Evolutionary conservation across 2,888 invertebrate genomes (phyloP).

Genomic region (Scaeva pyrastri): DNA sequence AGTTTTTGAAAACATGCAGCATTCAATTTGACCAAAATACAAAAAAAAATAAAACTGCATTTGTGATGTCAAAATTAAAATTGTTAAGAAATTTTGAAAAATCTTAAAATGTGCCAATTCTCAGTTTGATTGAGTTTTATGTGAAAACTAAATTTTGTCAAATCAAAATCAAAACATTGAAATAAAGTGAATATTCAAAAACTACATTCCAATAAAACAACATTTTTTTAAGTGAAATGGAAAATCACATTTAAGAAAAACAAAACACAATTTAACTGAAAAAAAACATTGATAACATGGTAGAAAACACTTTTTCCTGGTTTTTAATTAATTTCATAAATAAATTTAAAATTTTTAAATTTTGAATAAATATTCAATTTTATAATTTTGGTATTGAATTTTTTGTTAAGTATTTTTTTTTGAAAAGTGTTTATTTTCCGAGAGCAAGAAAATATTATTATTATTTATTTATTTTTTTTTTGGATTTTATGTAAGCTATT

Average conservation of each 20-base stretch:
- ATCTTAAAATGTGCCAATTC: constrained; percentile 49
- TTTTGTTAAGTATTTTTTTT: neutral
- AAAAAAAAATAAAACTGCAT: constrained; percentile 5
- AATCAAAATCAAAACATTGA: neutral
- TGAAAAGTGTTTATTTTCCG: constrained; percentile 61
- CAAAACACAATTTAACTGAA: constrained; percentile 4
- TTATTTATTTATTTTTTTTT: neutral
- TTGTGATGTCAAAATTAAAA: constrained; percentile 2
- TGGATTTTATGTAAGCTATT: constrained; percentile 42
- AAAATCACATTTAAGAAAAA: constrained; percentile 49
- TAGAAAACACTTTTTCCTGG: constrained; percentile 60
- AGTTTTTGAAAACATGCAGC: constrained; percentile 57
- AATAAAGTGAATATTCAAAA: neutral
- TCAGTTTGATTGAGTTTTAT: constrained; percentile 53
- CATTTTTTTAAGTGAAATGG: constrained; percentile 43
- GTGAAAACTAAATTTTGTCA: constrained; percentile 19
- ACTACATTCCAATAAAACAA: neutral
- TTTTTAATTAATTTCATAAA: constrained; percentile 27
- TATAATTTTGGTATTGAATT: constrained; percentile 23
- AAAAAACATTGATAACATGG: constrained; percentile 48
- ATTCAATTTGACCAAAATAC: constrained; percentile 45
- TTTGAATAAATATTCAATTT: constrained; percentile 19
- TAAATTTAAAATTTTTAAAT: constrained; percentile 32
- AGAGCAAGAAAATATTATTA: constrained; percentile 46
- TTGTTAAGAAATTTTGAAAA: too few species aligned